Evolutionary conservation across 2,888 invertebrate genomes (phyloP).

Genomic region (Ptilodon capucinus): DNA sequence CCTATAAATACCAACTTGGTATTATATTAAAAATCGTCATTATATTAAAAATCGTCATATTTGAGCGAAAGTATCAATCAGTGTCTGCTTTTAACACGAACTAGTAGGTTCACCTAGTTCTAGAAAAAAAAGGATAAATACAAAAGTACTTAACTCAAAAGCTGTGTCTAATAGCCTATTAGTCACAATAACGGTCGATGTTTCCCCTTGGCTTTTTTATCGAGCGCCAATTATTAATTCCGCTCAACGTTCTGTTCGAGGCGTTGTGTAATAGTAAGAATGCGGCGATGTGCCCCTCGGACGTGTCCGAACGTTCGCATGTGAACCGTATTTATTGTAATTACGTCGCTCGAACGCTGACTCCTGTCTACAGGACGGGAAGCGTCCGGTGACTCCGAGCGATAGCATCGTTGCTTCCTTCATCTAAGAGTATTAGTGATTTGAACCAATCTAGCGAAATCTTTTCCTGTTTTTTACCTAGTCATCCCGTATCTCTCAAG

Average conservation of each 20-base stretch:
- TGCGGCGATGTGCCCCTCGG: slow-evolving; percentile 51
- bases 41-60: no score
- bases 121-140: neutral
- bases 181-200: slow-evolving; percentile 13
- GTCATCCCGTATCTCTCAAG: neutral
- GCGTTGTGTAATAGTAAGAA: slow-evolving; percentile 66
- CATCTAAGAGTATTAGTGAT: slow-evolving; percentile 42
- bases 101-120: no score
- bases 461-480: neutral
- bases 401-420: slow-evolving; percentile 51
- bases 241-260: slow-evolving; percentile 31
- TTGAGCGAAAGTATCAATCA: no score
- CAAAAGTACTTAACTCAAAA: neutral
- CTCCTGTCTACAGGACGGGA: slow-evolving; percentile 49
- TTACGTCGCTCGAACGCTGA: slow-evolving; percentile 62
- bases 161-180: slow-evolving; percentile 2
- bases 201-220: slow-evolving; percentile 15
- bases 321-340: slow-evolving; percentile 75
- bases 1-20: neutral
- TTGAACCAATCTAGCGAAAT: neutral
- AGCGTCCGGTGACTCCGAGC: slow-evolving; percentile 36
- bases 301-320: slow-evolving; percentile 55
- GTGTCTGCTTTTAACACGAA: no score
- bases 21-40: neutral
- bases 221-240: slow-evolving; percentile 31